Evolutionary conservation across 2,888 invertebrate species (phyloP), one percentile per base, ranked within the genome.

Genomic region (Cheiracanthium punctorium): DNA sequence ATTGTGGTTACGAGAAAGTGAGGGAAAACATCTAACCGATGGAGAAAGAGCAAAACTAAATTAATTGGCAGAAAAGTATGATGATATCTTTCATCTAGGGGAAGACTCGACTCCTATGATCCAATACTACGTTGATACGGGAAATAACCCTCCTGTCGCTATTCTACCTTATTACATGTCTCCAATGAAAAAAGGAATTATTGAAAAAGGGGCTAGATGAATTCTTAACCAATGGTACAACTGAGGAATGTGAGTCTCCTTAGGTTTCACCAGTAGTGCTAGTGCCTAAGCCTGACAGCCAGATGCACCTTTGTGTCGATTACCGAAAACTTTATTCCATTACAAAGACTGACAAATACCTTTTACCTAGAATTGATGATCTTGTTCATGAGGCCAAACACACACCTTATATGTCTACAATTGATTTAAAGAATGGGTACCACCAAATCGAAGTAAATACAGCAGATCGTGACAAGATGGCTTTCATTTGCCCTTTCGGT

Each of bases 401-500:
- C n/a, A n/a, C n/a, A 20, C 2, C 37, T 14, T 58, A n/a, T 28
- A 74, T 4, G 24, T 20, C 5, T 0, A 37, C 37, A 4, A 37
- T 37, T 37, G 37, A 7, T 10, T 37, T 37, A 37, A 37, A 37
- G 4, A 37, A 37, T 37, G 37, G 37, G 37, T 87, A 80, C 32
- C 20, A 75, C 30, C 80, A 80, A 29, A 37, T 88, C n/a, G 70
- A 64, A 29, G 20, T 80, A n/a, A 12, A 71, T 29, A 30, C 33
- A n/a, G 7, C 24, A 17, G 52, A 70, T 7, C 43, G 28, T 5
- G 71, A 52, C 24, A 73, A 80, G 33, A 80, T 80, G 5, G 69
- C 75, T 24, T 48, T 88, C 48, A 58, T 33, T 14, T 87, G 87
- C 33, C 86, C 32, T 1, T 71, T 72, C n/a, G 77, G 85, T 5